phyloP scores from a whole-genome alignment of 64 coral and sea anemone species.

The Astreopora myriophthalma region DNA sequence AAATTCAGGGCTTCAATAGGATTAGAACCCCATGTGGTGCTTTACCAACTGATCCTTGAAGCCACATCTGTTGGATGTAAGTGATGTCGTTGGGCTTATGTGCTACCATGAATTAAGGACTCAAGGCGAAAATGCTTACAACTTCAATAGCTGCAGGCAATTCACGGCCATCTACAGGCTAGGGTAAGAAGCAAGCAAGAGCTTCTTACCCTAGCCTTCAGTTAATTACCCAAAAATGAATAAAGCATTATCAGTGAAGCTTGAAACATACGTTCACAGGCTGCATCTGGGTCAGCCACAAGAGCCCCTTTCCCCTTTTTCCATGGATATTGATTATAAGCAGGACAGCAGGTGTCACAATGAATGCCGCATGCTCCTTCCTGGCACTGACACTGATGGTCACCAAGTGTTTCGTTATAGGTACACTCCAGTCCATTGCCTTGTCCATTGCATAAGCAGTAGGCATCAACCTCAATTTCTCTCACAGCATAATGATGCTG shows the following conservation, averaged over 20 bases:
- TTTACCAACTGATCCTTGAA: too few relatives aligned
- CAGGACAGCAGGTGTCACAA: slow-evolving; percentile 81
- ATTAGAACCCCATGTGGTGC: too few relatives aligned
- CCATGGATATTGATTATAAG: slow-evolving; percentile 95
- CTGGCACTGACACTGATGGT: slow-evolving; percentile 75
- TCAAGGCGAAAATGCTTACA: too few relatives aligned
- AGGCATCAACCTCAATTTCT: slow-evolving; percentile 73
- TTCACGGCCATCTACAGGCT: too few relatives aligned
- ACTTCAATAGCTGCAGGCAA: too few relatives aligned
- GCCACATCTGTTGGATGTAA: too few relatives aligned
- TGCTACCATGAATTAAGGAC: too few relatives aligned
- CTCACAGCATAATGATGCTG: slow-evolving; percentile 96
- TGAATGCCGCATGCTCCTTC: slow-evolving; percentile 73
- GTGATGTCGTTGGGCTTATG: too few relatives aligned
- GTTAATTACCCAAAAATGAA: background rate
- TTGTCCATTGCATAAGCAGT: slow-evolving; percentile 92
- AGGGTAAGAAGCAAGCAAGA: too few relatives aligned
- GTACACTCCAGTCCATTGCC: slow-evolving; percentile 49
- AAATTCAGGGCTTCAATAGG: too few relatives aligned
- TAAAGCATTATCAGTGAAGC: background rate
- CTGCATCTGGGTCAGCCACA: slow-evolving; percentile 69
- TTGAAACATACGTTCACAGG: slow-evolving; percentile 77
- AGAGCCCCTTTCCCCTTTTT: slow-evolving; percentile 78
- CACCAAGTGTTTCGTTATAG: slow-evolving; percentile 34
- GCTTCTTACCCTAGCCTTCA: too few relatives aligned